phyloP scores from a whole-genome alignment of 2,888 invertebrate species.

The Selenia dentaria region DNA sequence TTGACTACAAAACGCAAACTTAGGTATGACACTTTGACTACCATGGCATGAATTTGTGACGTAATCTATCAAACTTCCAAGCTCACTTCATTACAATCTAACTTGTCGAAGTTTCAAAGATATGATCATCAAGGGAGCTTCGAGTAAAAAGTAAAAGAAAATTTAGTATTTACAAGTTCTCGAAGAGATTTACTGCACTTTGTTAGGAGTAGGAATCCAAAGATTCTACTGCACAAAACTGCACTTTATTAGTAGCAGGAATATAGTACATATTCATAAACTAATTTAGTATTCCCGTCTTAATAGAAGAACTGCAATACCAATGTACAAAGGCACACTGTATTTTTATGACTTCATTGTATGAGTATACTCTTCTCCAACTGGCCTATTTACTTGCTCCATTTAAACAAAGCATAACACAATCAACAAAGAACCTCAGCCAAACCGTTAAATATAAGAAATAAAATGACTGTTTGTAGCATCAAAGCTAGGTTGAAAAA shows the following conservation, averaged over 20 bases:
- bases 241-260: no score
- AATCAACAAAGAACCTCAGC: slow-evolving; percentile 6
- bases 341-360: no score
- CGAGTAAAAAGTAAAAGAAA: background rate
- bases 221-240: no score
- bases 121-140: slow-evolving; percentile 5
- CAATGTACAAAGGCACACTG: no score
- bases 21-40: slow-evolving; percentile 10
- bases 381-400: background rate
- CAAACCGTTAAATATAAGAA: slow-evolving; percentile 5
- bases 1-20: slow-evolving; percentile 4
- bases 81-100: slow-evolving; percentile 3
- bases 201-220: no score
- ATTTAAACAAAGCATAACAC: slow-evolving; percentile 1
- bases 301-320: no score
- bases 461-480: background rate
- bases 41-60: slow-evolving; percentile 1
- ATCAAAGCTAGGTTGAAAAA: background rate
- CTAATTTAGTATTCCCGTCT: no score
- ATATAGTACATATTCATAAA: no score
- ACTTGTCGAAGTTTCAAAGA: slow-evolving; percentile 5
- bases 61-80: slow-evolving; percentile 3
- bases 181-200: no score
- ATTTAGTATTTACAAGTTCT: no score
- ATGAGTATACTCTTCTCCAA: no score